These are phyloP conservation scores for Sebastes minor DNA, from an alignment of 2,797 vertebrate species.

Conservation along the genomic window DNA sequence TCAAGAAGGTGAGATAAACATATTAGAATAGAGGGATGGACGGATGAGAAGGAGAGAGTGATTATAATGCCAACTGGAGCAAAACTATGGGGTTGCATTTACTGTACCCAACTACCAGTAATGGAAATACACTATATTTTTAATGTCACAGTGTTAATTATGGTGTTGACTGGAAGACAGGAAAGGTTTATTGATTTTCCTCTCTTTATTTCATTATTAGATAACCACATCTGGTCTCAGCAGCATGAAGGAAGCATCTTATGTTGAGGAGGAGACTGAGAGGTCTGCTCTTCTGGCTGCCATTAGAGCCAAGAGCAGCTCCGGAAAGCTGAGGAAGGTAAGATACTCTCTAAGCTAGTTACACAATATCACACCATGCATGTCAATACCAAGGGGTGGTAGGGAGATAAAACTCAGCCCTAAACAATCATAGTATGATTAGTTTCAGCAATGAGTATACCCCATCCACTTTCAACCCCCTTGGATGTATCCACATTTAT, in stretches of 20 bases:
- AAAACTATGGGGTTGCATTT: neutral
- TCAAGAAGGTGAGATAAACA: constrained; percentile 88
- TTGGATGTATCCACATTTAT: neutral
- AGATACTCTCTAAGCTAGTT: constrained; percentile 6
- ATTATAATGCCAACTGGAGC: neutral
- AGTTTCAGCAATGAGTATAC: neutral
- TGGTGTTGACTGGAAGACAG: neutral
- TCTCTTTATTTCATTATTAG: constrained; percentile 69
- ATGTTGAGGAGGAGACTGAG: constrained; percentile 83
- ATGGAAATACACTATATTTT: neutral
- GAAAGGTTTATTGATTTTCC: neutral
- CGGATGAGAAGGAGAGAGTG: neutral
- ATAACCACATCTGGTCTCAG: constrained; percentile 70
- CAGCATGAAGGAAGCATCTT: constrained; percentile 65
- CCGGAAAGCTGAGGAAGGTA: constrained; percentile 88
- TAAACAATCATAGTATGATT: neutral
- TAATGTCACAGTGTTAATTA: neutral
- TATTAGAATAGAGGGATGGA: neutral
- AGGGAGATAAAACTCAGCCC: neutral
- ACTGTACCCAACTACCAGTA: neutral
- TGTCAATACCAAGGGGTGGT: neutral
- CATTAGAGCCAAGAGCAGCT: constrained; percentile 86
- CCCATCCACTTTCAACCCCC: neutral
- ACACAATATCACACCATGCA: neutral
- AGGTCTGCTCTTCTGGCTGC: constrained; percentile 89